Evolutionary conservation across 2,797 vertebrate species (phyloP), one percentile per base, ranked within the genome.

Genomic region (Ceryle rudis): DNA sequence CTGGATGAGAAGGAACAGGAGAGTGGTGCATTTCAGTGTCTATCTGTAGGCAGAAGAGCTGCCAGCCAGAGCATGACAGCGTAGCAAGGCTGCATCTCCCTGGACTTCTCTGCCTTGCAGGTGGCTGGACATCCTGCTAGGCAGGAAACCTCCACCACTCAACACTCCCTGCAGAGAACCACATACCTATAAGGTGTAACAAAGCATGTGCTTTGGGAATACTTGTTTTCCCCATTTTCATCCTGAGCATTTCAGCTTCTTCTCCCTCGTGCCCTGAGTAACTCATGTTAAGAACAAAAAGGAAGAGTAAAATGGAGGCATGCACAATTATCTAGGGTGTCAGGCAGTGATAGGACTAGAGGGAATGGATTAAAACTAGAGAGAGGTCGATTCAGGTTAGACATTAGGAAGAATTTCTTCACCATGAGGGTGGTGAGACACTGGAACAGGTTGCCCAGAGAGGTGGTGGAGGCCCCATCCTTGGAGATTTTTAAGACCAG

Each of bases 11-110:
- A 57, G 51, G 37, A 31, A 60, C 8, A 72, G 33, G 17, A 18
- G 1, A 46, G 15, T 0, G 0, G 6, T 39, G 19, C 2, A 2
- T 67, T 72, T 67, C 72, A 58, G 39, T 3, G 5, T 37, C 55
- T n/a, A 2, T 37, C 26, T 4, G 2, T 11, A 62, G 29, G 17
- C 72, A 92, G 44, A 31, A 82, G 26, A 81, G 28, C 23, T 29
- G 6, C 13, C 28, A 64, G 49, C 9, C 14, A 23, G 37, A 26
- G 29, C 28, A 42, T 0, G 0, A 23, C 23, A 52, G 29, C 0
- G 0, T 23, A 46, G 25, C 23, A 64, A 69, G 46, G 6, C 20
- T 52, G 44, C 31, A 7, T 79, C 11, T 61, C 28, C 22, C 25
- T 4, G 5, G 13, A 28, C 18, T 28, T 64, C 33, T 61, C 42